Conservation (phyloP, 2,113 vertebrate genomes). For the Mohoua ochrocephala region DNA sequence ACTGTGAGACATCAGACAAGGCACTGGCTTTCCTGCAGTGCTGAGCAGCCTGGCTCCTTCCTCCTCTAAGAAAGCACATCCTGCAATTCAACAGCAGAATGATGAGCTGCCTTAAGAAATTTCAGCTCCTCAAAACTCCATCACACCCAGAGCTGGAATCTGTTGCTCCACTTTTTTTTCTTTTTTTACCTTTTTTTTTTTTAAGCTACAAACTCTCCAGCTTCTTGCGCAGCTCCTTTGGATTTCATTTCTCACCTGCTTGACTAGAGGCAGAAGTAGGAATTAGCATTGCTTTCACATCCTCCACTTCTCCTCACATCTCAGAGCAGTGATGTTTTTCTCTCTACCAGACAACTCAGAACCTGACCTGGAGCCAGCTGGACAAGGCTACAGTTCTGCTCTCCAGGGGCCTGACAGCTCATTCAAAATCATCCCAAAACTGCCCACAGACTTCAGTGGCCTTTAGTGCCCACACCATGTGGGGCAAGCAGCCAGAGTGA, state of each 20-base stretch:
- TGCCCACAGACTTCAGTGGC: not conserved
- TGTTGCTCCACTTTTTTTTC: not conserved
- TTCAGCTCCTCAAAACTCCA: not conserved
- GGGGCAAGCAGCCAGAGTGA: not conserved
- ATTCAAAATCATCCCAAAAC: not conserved
- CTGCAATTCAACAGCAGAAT: not conserved
- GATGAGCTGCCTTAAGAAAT: not conserved
- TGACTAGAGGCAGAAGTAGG: conserved; percentile 21
- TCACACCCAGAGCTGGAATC: not conserved
- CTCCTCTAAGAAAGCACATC: not conserved
- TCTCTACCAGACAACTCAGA: not conserved
- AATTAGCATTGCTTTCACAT: conserved; percentile 34
- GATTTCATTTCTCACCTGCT: not conserved
- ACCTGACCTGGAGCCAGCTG: not conserved
- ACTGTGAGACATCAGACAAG: not conserved
- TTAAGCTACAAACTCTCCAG: not conserved
- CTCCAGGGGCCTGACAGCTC: not conserved
- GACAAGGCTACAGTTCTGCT: not conserved
- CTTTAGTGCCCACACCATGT: not conserved
- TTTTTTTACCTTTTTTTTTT: not conserved
- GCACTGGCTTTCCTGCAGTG: not conserved
- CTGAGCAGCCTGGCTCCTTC: not conserved
- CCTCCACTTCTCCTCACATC: not conserved
- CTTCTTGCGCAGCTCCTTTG: not conserved
- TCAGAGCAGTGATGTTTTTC: not conserved